A percentile compares a stretch with the other conserved stretches of the same genome.
phyloP scores from a whole-genome alignment of 2,113 vertebrate species.

The Corythornis cristatus region DNA sequence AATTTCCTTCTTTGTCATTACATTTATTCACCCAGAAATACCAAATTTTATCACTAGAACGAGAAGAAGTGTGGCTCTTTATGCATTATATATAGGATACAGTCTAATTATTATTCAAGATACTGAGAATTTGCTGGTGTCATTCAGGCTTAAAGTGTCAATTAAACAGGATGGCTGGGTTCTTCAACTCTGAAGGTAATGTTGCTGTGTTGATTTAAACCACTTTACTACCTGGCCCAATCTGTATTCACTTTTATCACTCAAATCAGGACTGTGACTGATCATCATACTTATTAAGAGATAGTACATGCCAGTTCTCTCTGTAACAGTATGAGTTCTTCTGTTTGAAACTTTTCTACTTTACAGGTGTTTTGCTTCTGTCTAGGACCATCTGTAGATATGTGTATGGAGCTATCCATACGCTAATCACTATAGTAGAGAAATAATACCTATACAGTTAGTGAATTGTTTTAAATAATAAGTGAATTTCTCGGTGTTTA shows the following conservation, averaged over 20 bases:
- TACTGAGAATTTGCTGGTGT: constrained; percentile 4
- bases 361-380: neutral
- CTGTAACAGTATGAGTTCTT: neutral
- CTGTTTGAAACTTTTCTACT: neutral
- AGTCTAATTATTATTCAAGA: constrained; percentile 22
- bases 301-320: neutral
- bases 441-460: neutral
- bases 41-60: constrained; percentile 6
- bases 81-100: neutral
- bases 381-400: neutral
- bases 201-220: neutral
- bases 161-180: neutral
- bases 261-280: neutral
- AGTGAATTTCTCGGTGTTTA: neutral
- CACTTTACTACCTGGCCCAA: neutral
- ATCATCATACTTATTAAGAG: neutral
- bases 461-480: neutral
- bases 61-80: neutral
- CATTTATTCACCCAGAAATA: constrained; percentile 26
- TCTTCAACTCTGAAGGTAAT: neutral
- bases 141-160: constrained; percentile 29
- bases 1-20: constrained; percentile 36
- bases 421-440: neutral
- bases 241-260: neutral
- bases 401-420: neutral